These are phyloP conservation scores for Coptodon bakossiorum DNA, from an alignment of 2,113 vertebrate species.

Conservation along the genomic window DNA sequence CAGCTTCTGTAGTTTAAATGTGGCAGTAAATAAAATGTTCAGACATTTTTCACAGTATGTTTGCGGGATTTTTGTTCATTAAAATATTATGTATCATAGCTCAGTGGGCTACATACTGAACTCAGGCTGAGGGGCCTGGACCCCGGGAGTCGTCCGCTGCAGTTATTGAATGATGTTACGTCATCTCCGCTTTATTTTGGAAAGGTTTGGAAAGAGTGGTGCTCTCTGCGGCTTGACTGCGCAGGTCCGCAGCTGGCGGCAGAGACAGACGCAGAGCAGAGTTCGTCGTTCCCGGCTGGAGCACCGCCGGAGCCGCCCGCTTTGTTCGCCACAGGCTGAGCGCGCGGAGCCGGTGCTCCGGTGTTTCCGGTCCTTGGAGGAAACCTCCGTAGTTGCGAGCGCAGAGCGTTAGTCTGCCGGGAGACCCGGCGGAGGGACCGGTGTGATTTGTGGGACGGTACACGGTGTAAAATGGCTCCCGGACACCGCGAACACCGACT, in stretches of 20 bases:
- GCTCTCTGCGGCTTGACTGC: neutral
- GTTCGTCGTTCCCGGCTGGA: neutral
- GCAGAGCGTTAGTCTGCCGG: neutral
- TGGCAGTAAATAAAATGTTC: neutral
- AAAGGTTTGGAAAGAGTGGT: neutral
- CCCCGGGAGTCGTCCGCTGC: neutral
- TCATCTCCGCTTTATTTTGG: neutral
- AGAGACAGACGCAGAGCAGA: neutral
- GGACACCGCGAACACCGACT: neutral
- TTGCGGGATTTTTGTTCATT: neutral
- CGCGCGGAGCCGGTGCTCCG: neutral
- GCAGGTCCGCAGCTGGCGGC: neutral
- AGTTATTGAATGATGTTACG: neutral
- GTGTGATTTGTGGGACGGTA: neutral
- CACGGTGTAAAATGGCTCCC: constrained; percentile 25
- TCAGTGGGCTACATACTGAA: neutral
- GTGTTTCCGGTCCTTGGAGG: neutral
- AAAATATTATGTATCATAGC: neutral
- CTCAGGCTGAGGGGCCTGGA: neutral
- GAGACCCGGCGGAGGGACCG: neutral
- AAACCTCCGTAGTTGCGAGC: neutral
- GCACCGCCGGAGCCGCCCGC: neutral
- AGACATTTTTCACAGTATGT: neutral
- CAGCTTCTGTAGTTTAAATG: neutral
- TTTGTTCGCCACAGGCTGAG: neutral